Conservation (phyloP, 2,888 invertebrate genomes). For the Formica aserva region DNA sequence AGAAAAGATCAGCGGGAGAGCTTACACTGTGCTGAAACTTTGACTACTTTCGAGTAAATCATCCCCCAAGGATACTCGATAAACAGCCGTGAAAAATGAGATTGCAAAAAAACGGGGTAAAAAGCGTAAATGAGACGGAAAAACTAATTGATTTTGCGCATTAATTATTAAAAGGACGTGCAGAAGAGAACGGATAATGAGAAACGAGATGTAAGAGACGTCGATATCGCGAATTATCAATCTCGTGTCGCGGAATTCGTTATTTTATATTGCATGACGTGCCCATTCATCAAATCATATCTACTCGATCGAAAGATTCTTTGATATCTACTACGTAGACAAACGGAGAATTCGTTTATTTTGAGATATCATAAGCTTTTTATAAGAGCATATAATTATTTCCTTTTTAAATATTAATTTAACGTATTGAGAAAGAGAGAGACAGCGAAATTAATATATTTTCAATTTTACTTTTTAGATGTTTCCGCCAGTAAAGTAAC, state of each 20-base stretch:
- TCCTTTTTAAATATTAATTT: not conserved
- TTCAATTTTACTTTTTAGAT: not conserved
- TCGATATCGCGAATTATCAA: slow-evolving; percentile 59
- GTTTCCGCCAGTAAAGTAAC: not conserved
- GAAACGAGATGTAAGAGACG: slow-evolving; percentile 23
- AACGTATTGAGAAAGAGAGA: not conserved
- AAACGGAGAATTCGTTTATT: slow-evolving; percentile 6
- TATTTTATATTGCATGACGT: slow-evolving; percentile 37
- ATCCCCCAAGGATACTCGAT: slow-evolving; percentile 19
- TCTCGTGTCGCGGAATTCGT: slow-evolving; percentile 45
- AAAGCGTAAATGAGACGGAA: slow-evolving; percentile 3
- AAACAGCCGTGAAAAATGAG: slow-evolving; percentile 47
- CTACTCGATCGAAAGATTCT: not conserved
- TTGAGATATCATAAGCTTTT: not conserved
- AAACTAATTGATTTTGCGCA: slow-evolving; percentile 36
- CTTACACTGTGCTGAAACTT: slow-evolving; percentile 30
- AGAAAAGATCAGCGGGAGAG: slow-evolving; percentile 32
- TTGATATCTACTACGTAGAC: not conserved
- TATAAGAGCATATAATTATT: not conserved
- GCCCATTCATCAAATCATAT: slow-evolving; percentile 43
- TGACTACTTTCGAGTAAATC: slow-evolving; percentile 13
- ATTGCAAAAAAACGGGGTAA: not conserved
- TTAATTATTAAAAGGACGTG: slow-evolving; percentile 6
- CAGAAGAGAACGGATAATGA: slow-evolving; percentile 18
- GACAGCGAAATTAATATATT: not conserved